Percentiles rank a stretch among this genome's conserved stretches.
These are phyloP conservation scores for Phataginus tetradactyla DNA, from an alignment of 2,797 vertebrate species.

Conservation along the genomic window DNA sequence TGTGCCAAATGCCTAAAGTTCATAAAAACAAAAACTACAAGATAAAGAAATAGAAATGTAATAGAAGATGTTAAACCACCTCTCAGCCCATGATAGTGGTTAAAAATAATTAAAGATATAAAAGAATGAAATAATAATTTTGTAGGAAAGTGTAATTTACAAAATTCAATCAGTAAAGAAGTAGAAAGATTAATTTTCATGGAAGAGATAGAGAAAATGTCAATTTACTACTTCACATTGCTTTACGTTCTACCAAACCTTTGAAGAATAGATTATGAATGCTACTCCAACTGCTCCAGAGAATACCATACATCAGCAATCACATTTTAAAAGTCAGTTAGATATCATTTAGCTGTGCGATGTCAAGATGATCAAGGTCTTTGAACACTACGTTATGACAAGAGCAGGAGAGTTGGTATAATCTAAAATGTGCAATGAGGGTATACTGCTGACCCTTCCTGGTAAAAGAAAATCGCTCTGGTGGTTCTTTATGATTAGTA, in stretches of 20 bases:
- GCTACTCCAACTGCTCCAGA: background rate
- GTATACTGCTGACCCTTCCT: background rate
- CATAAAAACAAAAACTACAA: slow-evolving; percentile 13
- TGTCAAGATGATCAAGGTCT: background rate
- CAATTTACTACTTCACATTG: background rate
- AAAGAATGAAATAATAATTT: background rate
- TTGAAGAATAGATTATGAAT: background rate
- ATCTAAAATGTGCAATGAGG: background rate
- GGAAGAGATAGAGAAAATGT: background rate
- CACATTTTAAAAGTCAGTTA: background rate
- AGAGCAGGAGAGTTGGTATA: background rate
- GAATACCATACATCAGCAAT: background rate
- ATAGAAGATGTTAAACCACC: background rate
- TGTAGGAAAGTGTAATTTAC: background rate
- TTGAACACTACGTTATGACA: background rate
- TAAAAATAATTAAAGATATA: slow-evolving; percentile 17
- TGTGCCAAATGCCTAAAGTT: background rate
- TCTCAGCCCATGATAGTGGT: background rate
- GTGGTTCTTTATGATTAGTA: background rate
- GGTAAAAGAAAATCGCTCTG: background rate
- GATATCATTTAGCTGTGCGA: background rate
- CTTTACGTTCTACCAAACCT: background rate
- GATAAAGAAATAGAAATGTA: background rate
- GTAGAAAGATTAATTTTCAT: background rate
- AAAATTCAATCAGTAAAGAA: background rate